These are phyloP conservation scores for Tauraco hartlaubi DNA, from an alignment of 2,797 vertebrate genomes.

Conservation along the genomic window DNA sequence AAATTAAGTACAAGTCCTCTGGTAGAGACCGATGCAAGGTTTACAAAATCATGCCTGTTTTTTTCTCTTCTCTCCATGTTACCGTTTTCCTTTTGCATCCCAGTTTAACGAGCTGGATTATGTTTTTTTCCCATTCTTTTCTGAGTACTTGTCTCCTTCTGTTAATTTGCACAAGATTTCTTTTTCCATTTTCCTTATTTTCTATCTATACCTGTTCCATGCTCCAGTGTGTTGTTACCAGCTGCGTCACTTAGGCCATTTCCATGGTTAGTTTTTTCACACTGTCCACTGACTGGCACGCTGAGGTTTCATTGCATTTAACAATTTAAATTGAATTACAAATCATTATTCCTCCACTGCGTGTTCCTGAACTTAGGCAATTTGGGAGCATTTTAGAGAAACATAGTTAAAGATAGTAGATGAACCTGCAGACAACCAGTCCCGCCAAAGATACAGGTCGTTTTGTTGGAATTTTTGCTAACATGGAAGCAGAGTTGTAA, in stretches of 20 bases:
- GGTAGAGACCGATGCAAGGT: not conserved
- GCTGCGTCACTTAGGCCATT: not conserved
- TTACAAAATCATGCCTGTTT: not conserved
- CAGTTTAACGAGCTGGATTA: not conserved
- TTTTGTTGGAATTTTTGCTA: not conserved
- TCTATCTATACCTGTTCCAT: not conserved
- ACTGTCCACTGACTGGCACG: rapidly evolving
- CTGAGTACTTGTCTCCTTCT: not conserved
- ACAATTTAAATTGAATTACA: not conserved
- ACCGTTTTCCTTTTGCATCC: not conserved
- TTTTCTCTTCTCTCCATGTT: not conserved
- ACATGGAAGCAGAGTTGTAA: not conserved
- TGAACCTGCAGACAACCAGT: not conserved
- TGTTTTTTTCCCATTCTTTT: not conserved
- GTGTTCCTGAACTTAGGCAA: not conserved
- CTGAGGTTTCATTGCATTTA: not conserved
- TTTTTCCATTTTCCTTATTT: not conserved
- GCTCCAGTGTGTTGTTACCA: not conserved
- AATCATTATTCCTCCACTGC: not conserved
- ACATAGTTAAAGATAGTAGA: not conserved
- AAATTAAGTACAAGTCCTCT: not conserved
- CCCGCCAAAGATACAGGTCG: not conserved
- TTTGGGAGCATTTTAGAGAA: not conserved
- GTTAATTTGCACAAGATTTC: not conserved
- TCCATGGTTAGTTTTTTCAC: not conserved